Percentiles rank a stretch among this genome's conserved stretches.
Conservation (phyloP, 2,888 invertebrate genomes). For the Drosophila mettleri region DNA sequence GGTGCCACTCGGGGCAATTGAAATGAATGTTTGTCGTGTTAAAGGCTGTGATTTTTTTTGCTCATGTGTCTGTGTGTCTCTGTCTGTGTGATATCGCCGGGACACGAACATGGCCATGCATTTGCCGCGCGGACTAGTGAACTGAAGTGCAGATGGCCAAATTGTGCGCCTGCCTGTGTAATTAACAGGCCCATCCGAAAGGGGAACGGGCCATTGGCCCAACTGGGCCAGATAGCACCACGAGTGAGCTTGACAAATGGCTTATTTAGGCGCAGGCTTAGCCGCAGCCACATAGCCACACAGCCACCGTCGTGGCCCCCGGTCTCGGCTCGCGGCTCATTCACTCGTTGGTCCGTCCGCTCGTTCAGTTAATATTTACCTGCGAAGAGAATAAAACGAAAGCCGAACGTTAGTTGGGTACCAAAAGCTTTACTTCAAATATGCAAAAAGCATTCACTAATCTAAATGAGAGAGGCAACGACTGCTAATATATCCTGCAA, state of each 20-base stretch:
- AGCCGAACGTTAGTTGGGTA: constrained; percentile 22
- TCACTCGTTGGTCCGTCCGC: constrained; percentile 1
- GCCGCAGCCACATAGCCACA: neutral
- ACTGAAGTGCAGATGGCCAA: constrained; percentile 41
- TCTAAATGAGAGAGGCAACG: neutral
- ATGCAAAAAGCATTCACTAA: neutral
- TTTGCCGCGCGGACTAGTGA: constrained; percentile 42
- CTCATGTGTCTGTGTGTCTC: neutral
- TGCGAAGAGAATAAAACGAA: constrained; percentile 40
- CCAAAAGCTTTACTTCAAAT: neutral
- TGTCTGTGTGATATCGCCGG: neutral
- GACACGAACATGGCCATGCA: constrained; percentile 42
- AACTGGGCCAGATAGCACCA: constrained; percentile 31
- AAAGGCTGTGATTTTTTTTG: constrained; percentile 68
- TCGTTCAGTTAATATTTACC: constrained; percentile 41
- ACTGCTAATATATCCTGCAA: neutral
- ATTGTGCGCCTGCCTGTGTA: constrained; percentile 56
- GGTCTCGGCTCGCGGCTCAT: neutral
- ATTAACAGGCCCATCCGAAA: constrained; percentile 58
- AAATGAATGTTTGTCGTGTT: constrained; percentile 76
- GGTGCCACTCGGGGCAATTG: constrained; percentile 63
- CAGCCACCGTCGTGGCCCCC: neutral
- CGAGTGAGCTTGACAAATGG: constrained; percentile 71
- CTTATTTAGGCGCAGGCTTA: constrained; percentile 67
- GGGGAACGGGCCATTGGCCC: neutral